phyloP scores from a whole-genome alignment of 2,113 vertebrate species.

The Thalassoma bifasciatum region DNA sequence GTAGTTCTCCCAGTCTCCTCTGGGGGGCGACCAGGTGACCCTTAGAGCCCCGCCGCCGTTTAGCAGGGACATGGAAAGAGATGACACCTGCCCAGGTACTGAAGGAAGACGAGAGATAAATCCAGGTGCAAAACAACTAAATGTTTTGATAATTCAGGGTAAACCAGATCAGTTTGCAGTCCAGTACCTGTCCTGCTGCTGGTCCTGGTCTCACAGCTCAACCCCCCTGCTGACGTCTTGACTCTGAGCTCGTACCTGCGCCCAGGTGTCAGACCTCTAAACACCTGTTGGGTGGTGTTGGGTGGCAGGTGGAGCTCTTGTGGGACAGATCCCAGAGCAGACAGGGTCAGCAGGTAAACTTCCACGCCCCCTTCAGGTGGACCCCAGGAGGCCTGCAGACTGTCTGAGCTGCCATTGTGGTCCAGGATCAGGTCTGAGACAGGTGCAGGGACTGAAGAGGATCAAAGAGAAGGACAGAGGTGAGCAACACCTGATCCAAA shows the following conservation, averaged over 20 bases:
- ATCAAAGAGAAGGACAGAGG: background rate
- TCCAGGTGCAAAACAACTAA: no score
- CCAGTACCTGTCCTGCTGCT: constrained; percentile 83
- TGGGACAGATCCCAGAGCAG: constrained; percentile 71
- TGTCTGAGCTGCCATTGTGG: constrained; percentile 80
- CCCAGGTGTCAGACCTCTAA: constrained; percentile 87
- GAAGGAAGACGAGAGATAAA: background rate
- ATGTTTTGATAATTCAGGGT: no score
- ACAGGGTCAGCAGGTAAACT: constrained; percentile 85
- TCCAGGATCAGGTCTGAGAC: constrained; percentile 85
- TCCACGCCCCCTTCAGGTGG: constrained; percentile 84
- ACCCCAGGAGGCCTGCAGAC: constrained; percentile 87
- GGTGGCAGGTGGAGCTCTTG: constrained; percentile 79
- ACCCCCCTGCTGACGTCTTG: constrained; percentile 81
- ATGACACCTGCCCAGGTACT: constrained; percentile 86
- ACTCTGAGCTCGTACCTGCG: constrained; percentile 87
- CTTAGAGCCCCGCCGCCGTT: constrained; percentile 72
- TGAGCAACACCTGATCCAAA: background rate
- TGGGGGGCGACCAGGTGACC: constrained; percentile 89
- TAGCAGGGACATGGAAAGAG: constrained; percentile 72
- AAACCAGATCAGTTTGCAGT: background rate
- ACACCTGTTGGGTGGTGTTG: constrained; percentile 75
- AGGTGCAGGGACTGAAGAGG: constrained; percentile 82
- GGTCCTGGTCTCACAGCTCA: constrained; percentile 76
- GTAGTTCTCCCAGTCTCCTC: constrained; percentile 91